A percentile compares a stretch with the other conserved stretches of the same genome.
phyloP scores from a whole-genome alignment of 2,113 vertebrate genomes.

The Epinephelus lanceolatus region DNA sequence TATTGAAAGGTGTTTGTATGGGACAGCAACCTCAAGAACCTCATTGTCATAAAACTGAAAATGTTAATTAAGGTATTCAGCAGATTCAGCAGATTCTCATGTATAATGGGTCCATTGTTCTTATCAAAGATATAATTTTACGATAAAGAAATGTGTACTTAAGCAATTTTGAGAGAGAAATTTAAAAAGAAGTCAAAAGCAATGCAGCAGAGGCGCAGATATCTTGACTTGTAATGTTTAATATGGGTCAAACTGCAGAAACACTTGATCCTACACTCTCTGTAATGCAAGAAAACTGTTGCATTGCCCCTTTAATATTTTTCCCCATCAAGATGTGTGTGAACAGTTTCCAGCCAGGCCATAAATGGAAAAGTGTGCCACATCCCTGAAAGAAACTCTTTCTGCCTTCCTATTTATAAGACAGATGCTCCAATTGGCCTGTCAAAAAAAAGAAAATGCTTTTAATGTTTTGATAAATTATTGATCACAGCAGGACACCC shows the following conservation, averaged over 20 bases:
- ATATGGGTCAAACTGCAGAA: background rate
- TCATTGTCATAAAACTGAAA: background rate
- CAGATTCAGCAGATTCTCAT: background rate
- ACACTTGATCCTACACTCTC: background rate
- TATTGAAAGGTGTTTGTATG: background rate
- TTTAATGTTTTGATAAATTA: constrained; percentile 85
- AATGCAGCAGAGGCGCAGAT: background rate
- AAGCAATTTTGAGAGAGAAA: background rate
- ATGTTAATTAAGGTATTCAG: background rate
- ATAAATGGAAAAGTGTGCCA: background rate
- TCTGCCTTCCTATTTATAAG: background rate
- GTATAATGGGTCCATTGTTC: background rate
- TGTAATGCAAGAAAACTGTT: background rate
- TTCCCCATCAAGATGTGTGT: background rate
- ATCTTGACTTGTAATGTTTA: background rate
- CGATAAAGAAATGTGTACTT: background rate
- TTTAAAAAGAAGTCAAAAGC: background rate
- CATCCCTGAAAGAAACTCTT: background rate
- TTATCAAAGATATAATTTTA: background rate
- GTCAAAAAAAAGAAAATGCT: constrained; percentile 73
- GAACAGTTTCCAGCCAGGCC: background rate
- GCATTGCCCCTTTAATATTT: background rate
- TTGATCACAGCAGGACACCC: constrained; percentile 71
- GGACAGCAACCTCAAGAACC: background rate
- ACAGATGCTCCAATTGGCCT: constrained; percentile 69